Percentiles rank a stretch among this genome's conserved stretches.
Conservation (phyloP, 2,113 vertebrate species). For the Lepus americanus region DNA sequence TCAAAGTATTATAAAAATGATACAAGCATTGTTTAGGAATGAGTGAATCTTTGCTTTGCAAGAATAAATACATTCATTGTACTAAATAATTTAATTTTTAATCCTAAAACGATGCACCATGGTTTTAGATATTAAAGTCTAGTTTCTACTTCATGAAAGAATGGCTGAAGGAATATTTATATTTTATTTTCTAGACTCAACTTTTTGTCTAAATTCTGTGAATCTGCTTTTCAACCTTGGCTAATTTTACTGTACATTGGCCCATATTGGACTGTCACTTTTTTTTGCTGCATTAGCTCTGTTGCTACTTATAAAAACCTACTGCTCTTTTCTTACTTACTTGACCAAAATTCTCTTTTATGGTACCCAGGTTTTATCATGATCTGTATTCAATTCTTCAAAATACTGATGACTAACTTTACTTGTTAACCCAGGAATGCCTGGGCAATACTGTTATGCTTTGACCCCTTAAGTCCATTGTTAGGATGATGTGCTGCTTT, state of each 20-base stretch:
- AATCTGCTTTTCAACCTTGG: constrained; percentile 13
- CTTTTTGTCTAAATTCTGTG: constrained; percentile 25
- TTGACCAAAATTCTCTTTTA: constrained; percentile 22
- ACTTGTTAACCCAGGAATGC: neutral
- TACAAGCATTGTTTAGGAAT: neutral
- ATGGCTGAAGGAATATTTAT: neutral
- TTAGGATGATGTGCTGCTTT: neutral
- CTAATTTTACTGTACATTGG: neutral
- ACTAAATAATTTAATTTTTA: constrained; percentile 40
- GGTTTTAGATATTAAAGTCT: neutral
- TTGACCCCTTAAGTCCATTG: neutral
- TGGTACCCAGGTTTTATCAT: neutral
- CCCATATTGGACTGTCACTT: neutral
- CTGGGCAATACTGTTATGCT: neutral
- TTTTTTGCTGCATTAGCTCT: neutral
- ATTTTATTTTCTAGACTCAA: neutral
- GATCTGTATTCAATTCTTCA: neutral
- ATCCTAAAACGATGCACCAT: neutral
- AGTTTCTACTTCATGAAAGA: neutral
- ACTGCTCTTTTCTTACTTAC: neutral
- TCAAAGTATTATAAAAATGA: neutral
- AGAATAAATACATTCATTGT: neutral
- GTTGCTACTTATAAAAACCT: neutral
- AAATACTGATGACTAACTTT: neutral
- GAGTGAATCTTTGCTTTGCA: neutral